Conservation (phyloP, 23 tunicate genomes). For the Trididemnum miniatum region DNA sequence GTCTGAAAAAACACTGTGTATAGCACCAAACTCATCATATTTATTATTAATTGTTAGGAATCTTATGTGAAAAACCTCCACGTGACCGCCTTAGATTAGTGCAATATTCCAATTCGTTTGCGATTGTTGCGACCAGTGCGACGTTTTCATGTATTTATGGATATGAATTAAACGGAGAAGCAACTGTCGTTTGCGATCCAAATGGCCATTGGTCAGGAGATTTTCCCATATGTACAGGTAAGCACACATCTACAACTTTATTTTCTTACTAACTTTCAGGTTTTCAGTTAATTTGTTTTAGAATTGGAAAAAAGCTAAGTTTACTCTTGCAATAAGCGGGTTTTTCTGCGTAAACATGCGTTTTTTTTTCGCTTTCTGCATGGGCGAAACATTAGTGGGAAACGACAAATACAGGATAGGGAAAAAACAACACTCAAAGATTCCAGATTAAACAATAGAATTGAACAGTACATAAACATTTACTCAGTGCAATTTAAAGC, state of each 20-base stretch:
- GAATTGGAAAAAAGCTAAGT: not conserved
- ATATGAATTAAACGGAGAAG: conserved; percentile 25
- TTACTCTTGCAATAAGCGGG: too few species aligned
- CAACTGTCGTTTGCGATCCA: not conserved
- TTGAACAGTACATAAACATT: too few species aligned
- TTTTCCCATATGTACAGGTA: conserved; percentile 4
- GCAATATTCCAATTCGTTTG: not conserved
- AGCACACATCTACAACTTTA: not conserved
- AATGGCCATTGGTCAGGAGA: conserved; percentile 45
- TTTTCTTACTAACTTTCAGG: not conserved
- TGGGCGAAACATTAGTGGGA: too few species aligned
- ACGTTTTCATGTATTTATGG: conserved; percentile 29
- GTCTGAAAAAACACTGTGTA: too few species aligned
- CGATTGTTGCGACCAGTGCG: not conserved
- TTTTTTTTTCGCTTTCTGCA: too few species aligned
- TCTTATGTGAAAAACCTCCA: conserved; percentile 3
- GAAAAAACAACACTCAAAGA: too few species aligned
- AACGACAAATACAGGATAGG: too few species aligned
- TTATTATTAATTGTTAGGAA: conserved; percentile 14
- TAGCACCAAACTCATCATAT: too few species aligned
- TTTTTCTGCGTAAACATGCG: too few species aligned
- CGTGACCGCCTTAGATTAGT: not conserved
- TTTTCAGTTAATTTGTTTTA: not conserved
- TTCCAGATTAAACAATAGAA: too few species aligned
- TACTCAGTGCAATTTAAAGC: too few species aligned